These are phyloP conservation scores for Leptoteleia sp. DNA, from an alignment of 1,140 invertebrate species.

Conservation along the genomic window DNA sequence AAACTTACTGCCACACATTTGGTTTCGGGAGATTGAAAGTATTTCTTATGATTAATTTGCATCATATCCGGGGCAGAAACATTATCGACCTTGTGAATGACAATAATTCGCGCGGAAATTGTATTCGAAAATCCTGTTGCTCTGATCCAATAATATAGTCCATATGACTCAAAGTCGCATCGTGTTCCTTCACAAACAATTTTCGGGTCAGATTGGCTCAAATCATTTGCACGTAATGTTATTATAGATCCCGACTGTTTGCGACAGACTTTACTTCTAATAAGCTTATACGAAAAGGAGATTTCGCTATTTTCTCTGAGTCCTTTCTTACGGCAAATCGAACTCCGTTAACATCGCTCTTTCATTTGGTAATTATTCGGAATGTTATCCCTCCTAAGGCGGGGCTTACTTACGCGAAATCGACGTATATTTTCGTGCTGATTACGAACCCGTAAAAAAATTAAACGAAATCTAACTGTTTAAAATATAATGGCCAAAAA, in stretches of 20 bases:
- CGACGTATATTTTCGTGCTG: no score
- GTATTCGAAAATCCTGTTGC: not conserved
- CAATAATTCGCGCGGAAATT: slow-evolving; percentile 25
- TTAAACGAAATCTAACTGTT: no score
- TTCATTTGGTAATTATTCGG: slow-evolving; percentile 11
- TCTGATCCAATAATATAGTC: slow-evolving; percentile 21
- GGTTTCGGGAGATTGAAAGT: slow-evolving; percentile 26
- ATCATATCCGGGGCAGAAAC: not conserved
- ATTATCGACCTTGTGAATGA: no score
- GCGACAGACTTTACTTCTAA: slow-evolving; percentile 28
- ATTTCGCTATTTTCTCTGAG: slow-evolving; percentile 5
- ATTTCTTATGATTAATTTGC: slow-evolving; percentile 57
- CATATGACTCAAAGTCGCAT: not conserved
- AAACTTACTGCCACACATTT: slow-evolving; percentile 5
- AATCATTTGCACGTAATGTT: slow-evolving; percentile 20
- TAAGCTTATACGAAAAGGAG: slow-evolving; percentile 32
- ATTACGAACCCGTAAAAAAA: no score
- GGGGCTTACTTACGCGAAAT: no score
- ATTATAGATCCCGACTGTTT: slow-evolving; percentile 2
- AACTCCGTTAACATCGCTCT: slow-evolving; percentile 16
- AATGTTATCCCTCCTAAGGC: no score
- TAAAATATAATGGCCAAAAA: no score
- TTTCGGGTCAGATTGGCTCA: slow-evolving; percentile 9
- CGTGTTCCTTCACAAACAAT: not conserved
- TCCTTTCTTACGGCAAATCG: slow-evolving; percentile 6